These are phyloP conservation scores for Seriola aureovittata DNA, from an alignment of 2,113 vertebrate genomes.

Conservation along the genomic window DNA sequence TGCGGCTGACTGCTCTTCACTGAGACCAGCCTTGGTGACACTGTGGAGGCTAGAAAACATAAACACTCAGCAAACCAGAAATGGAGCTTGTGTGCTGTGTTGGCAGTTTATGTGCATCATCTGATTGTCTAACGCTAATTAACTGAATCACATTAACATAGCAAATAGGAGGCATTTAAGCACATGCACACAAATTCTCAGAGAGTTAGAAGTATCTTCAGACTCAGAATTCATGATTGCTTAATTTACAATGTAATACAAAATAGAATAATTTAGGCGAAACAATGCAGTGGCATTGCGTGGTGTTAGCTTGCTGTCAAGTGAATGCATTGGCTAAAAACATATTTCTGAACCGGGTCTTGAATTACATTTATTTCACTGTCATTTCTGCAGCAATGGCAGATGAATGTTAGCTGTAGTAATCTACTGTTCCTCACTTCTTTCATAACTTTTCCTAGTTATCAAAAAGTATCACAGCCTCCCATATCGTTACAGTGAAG, in stretches of 20 bases:
- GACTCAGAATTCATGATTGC: background rate
- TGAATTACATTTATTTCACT: background rate
- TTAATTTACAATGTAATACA: background rate
- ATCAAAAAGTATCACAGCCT: background rate
- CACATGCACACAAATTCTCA: constrained; percentile 4
- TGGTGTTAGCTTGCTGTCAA: background rate
- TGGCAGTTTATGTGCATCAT: constrained; percentile 13
- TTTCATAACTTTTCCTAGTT: background rate
- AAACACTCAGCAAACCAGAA: constrained; percentile 39
- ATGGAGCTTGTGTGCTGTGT: constrained; percentile 18
- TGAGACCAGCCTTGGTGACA: constrained; percentile 43
- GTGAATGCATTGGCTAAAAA: background rate
- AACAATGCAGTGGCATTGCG: background rate
- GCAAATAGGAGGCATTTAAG: constrained; percentile 24
- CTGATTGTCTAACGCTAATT: constrained; percentile 38
- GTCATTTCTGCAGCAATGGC: background rate
- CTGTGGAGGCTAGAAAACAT: constrained; percentile 13
- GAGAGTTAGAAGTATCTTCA: background rate
- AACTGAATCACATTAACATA: constrained; percentile 47
- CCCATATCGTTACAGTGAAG: background rate
- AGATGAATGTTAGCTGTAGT: background rate
- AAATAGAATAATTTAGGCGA: background rate
- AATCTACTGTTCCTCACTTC: background rate
- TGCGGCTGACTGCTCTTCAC: constrained; percentile 27
- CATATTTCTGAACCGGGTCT: background rate